Percentiles rank a stretch among this genome's conserved stretches.
phyloP scores from a whole-genome alignment of 1,140 invertebrate species.

The Zaprionus davidi region DNA sequence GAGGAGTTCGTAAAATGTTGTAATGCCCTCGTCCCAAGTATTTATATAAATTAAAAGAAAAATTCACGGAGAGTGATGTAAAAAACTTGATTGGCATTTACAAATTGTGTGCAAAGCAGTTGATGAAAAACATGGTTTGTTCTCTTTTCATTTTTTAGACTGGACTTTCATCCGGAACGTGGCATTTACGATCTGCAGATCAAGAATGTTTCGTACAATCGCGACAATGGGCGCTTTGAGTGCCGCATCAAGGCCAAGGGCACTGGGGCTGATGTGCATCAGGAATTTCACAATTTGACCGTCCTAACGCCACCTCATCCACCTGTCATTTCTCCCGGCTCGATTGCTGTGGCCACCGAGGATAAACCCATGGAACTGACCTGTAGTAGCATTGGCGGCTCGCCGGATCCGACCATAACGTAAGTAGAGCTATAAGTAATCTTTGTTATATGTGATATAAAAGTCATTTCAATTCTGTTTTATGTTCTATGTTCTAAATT shows the following conservation, averaged over 20 bases:
- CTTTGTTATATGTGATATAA: not conserved
- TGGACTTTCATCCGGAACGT: constrained; percentile 90
- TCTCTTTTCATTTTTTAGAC: constrained; percentile 84
- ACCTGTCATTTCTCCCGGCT: constrained; percentile 90
- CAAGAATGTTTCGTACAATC: constrained; percentile 92
- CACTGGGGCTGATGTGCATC: constrained; percentile 92
- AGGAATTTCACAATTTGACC: constrained; percentile 92
- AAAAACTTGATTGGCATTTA: not conserved
- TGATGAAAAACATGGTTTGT: not conserved
- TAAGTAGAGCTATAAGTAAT: constrained; percentile 82
- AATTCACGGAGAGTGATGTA: constrained; percentile 18
- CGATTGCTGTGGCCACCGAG: constrained; percentile 90
- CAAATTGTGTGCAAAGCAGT: constrained; percentile 11
- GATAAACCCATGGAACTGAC: constrained; percentile 90
- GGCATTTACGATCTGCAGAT: constrained; percentile 95
- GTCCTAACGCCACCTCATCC: constrained; percentile 93
- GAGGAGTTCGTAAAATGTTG: not conserved
- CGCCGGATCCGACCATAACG: constrained; percentile 93
- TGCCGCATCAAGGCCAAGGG: constrained; percentile 94
- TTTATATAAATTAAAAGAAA: constrained; percentile 72
- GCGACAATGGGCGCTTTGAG: constrained; percentile 96
- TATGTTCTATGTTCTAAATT: not conserved
- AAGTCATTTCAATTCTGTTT: not conserved
- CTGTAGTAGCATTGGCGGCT: constrained; percentile 94
- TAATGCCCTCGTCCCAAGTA: constrained; percentile 14